Evolutionary conservation across 2,113 vertebrate species (phyloP).

Genomic region (Ceyx melanurus): DNA sequence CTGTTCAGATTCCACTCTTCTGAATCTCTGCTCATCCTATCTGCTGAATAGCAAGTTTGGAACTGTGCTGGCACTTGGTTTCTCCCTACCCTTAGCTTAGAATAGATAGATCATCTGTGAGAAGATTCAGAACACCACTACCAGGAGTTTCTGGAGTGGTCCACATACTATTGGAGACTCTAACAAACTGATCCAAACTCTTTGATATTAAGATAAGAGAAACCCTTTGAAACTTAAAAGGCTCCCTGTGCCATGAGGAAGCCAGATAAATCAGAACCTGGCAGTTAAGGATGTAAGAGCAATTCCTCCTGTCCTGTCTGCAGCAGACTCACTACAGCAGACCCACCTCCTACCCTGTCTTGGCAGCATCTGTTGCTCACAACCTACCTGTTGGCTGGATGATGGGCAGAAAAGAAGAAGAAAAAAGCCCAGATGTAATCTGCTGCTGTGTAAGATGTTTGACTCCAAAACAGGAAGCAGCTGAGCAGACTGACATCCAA

Average conservation of each 20-base stretch:
- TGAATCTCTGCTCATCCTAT: neutral
- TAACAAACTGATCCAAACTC: rapidly evolving
- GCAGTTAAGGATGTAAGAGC: neutral
- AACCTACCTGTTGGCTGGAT: neutral
- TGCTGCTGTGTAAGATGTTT: neutral
- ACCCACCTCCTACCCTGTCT: neutral
- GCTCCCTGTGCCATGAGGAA: neutral
- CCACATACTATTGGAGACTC: neutral
- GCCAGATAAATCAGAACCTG: neutral
- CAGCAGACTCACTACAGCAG: neutral
- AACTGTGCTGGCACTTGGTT: neutral
- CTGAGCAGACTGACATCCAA: conserved; percentile 65
- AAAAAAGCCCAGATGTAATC: neutral
- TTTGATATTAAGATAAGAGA: neutral
- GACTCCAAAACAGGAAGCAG: conserved; percentile 63
- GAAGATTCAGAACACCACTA: neutral
- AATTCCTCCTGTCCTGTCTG: neutral
- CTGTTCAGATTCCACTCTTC: neutral
- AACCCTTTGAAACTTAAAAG: neutral
- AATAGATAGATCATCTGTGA: neutral
- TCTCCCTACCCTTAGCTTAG: neutral
- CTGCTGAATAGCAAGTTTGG: neutral
- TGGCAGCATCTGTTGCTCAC: neutral
- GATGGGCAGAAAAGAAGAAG: neutral
- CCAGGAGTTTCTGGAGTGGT: neutral